Conservation (phyloP, 2,113 vertebrate species). For the Anthoscopus minutus region DNA sequence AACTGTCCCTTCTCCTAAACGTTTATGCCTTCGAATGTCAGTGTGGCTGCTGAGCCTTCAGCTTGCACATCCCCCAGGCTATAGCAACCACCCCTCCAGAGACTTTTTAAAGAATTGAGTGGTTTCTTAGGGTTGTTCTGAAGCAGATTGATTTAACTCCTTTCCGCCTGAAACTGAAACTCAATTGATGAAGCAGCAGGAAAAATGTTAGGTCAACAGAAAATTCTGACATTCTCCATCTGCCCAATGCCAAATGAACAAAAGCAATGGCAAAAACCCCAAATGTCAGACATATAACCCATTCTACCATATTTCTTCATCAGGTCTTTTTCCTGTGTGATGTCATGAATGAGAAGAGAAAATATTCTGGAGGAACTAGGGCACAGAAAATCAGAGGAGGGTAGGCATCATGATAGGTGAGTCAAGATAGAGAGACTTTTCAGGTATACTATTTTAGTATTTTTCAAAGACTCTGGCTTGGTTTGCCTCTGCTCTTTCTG, state of each 20-base stretch:
- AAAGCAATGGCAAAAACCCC: background rate
- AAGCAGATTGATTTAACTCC: constrained; percentile 46
- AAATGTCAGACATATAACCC: background rate
- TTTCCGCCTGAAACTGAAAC: constrained; percentile 17
- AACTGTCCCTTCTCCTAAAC: background rate
- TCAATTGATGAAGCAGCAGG: background rate
- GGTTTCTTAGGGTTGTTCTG: constrained; percentile 14
- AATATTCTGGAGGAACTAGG: background rate
- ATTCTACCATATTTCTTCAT: background rate
- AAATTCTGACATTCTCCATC: background rate
- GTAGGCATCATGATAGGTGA: background rate
- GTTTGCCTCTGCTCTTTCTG: background rate
- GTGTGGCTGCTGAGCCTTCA: background rate
- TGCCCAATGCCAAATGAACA: background rate
- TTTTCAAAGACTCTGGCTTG: background rate
- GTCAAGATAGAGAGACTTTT: background rate
- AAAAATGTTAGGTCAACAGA: background rate
- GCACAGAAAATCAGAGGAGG: background rate
- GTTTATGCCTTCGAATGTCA: background rate
- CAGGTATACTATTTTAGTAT: background rate
- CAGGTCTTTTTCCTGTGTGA: background rate
- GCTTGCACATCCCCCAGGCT: background rate
- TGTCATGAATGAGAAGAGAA: background rate
- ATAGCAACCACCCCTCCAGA: background rate
- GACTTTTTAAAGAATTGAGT: constrained; percentile 1